Percentiles rank a stretch among this genome's conserved stretches.
Evolutionary conservation across 1,140 invertebrate genomes (phyloP).

Genomic region (Coenobita brevimanus): DNA sequence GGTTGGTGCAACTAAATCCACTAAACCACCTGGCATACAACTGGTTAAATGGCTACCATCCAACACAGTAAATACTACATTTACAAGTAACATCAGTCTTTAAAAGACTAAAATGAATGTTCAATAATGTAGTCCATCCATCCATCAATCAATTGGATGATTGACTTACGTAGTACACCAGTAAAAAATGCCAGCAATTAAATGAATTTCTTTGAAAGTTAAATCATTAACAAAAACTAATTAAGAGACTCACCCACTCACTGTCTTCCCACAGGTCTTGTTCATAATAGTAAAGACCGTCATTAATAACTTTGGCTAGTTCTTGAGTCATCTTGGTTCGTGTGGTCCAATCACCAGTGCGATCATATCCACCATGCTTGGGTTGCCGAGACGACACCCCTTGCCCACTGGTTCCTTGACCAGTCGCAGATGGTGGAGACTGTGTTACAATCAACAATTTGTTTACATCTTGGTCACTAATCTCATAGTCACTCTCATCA

Average conservation of each 20-base stretch:
- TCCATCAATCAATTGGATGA: neutral
- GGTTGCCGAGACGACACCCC: slow-evolving; percentile 82
- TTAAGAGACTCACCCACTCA: slow-evolving; percentile 71
- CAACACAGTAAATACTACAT: too few species aligned
- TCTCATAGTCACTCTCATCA: slow-evolving; percentile 82
- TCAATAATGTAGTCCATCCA: neutral
- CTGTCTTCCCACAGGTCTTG: slow-evolving; percentile 85
- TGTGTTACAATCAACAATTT: slow-evolving; percentile 97
- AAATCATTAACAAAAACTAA: neutral
- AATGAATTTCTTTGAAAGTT: neutral
- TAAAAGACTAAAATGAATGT: neutral
- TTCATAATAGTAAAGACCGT: slow-evolving; percentile 96
- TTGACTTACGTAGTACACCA: neutral
- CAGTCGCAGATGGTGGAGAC: slow-evolving; percentile 74
- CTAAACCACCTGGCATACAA: too few species aligned
- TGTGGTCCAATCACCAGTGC: slow-evolving; percentile 88
- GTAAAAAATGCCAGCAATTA: too few species aligned
- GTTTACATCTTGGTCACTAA: slow-evolving; percentile 93
- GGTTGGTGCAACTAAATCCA: too few species aligned
- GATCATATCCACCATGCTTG: slow-evolving; percentile 93
- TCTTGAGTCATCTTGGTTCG: slow-evolving; percentile 95
- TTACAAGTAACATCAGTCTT: neutral
- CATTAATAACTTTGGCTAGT: slow-evolving; percentile 93
- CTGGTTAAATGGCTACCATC: too few species aligned
- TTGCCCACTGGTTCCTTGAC: neutral